Conservation (phyloP, 2,113 vertebrate species). For the Chaenogobius annularis region DNA sequence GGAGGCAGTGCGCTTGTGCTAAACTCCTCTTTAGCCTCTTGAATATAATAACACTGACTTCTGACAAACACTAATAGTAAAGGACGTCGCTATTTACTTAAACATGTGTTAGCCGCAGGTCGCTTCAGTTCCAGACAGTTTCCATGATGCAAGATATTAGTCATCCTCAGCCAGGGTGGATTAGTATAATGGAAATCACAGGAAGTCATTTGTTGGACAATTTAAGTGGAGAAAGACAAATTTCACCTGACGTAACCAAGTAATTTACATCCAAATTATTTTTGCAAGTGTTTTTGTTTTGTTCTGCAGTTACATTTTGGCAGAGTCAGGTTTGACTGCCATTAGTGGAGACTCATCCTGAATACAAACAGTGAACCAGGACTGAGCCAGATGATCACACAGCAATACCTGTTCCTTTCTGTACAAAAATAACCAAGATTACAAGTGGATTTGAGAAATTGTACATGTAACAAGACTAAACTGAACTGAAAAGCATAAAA, state of each 20-base stretch:
- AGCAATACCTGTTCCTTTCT: conserved; percentile 14
- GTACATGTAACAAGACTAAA: conserved; percentile 21
- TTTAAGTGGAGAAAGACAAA: conserved; percentile 37
- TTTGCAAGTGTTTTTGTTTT: background rate
- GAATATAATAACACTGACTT: conserved; percentile 34
- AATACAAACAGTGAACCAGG: conserved; percentile 32
- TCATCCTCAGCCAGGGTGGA: conserved; percentile 29
- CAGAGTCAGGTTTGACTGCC: conserved; percentile 32
- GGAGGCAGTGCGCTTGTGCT: conserved; percentile 65
- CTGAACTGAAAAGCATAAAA: conserved; percentile 9
- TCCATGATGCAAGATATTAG: conserved; percentile 43
- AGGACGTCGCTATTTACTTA: conserved; percentile 33
- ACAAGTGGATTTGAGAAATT: conserved; percentile 30
- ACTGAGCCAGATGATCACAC: conserved; percentile 26
- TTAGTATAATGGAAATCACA: conserved; percentile 35
- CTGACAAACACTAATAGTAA: conserved; percentile 38
- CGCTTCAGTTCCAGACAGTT: conserved; percentile 47
- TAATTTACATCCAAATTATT: conserved; percentile 11
- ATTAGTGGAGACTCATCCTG: conserved; percentile 26
- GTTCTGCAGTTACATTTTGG: conserved; percentile 12
- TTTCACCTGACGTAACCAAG: conserved; percentile 25
- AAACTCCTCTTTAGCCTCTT: conserved; percentile 37
- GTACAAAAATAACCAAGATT: conserved; percentile 23
- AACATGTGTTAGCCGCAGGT: conserved; percentile 26
- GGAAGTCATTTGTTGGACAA: conserved; percentile 48